Conservation (phyloP, 2,888 invertebrate genomes). For the Polietes domitor region DNA sequence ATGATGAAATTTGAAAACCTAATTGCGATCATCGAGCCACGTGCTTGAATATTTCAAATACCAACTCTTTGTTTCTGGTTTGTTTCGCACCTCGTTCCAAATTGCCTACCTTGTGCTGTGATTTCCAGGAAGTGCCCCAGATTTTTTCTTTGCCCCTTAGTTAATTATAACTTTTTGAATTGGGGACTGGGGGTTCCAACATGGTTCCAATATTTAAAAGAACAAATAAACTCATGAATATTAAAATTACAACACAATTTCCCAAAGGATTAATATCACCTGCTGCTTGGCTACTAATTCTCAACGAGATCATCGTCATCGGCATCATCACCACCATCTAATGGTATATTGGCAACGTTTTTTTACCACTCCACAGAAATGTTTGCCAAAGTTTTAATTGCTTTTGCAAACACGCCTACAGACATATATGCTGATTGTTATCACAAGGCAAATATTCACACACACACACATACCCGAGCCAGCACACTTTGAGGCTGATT, state of each 20-base stretch:
- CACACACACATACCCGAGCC: not conserved
- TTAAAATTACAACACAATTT: not conserved
- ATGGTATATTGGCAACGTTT: not conserved
- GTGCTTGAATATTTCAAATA: too few relatives aligned
- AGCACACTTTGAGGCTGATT: not conserved
- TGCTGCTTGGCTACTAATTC: not conserved
- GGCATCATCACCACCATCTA: not conserved
- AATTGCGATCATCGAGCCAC: too few relatives aligned
- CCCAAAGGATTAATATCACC: not conserved
- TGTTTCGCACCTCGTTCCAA: too few relatives aligned
- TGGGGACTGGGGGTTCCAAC: too few relatives aligned
- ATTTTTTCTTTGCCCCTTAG: too few relatives aligned
- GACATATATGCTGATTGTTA: not conserved
- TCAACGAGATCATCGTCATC: not conserved
- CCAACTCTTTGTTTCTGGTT: too few relatives aligned
- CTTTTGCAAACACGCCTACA: not conserved
- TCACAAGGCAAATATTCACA: not conserved
- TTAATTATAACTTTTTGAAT: too few relatives aligned
- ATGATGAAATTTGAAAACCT: too few relatives aligned
- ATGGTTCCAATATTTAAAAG: too few relatives aligned
- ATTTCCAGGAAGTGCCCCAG: too few relatives aligned
- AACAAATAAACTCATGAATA: too few relatives aligned
- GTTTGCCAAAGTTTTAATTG: constrained; percentile 2
- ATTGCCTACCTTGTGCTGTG: too few relatives aligned
- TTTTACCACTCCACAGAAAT: not conserved